Conservation (phyloP, 2,888 invertebrate genomes). For the Hydriomena furcata region DNA sequence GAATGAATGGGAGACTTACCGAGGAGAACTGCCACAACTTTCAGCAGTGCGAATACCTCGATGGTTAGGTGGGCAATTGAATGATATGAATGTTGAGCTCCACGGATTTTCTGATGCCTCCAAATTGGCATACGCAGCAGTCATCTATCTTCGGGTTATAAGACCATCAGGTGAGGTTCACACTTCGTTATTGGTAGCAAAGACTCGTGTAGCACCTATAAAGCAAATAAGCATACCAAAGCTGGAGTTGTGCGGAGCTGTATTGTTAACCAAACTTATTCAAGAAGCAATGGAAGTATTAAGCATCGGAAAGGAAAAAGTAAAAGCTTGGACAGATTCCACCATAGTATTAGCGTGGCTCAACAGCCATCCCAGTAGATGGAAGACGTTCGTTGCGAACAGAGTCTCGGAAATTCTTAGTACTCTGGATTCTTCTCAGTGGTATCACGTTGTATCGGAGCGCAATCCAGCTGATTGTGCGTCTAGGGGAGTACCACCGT, state of each 20-base stretch:
- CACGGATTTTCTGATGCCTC: slow-evolving; percentile 1
- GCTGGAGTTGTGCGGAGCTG: not conserved
- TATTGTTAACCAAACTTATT: not conserved
- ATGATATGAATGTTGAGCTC: not conserved
- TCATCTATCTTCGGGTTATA: not conserved
- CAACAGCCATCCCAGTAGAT: too few relatives aligned
- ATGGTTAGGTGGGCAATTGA: not conserved
- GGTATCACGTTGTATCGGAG: too few relatives aligned
- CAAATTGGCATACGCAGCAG: not conserved
- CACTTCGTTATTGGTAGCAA: not conserved
- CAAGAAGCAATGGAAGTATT: not conserved
- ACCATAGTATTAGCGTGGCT: too few relatives aligned
- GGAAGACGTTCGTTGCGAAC: too few relatives aligned
- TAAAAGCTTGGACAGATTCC: too few relatives aligned
- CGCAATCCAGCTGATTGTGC: too few relatives aligned
- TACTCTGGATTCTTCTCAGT: too few relatives aligned
- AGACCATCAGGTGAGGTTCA: not conserved
- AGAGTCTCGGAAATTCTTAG: too few relatives aligned
- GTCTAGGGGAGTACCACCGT: not conserved
- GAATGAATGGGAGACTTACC: not conserved
- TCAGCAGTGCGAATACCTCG: not conserved
- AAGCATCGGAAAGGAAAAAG: too few relatives aligned
- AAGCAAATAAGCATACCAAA: not conserved
- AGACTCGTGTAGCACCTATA: not conserved
- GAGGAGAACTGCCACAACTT: not conserved